phyloP scores from a whole-genome alignment of 2,797 vertebrate genomes.

The Phataginus tetradactyla region DNA sequence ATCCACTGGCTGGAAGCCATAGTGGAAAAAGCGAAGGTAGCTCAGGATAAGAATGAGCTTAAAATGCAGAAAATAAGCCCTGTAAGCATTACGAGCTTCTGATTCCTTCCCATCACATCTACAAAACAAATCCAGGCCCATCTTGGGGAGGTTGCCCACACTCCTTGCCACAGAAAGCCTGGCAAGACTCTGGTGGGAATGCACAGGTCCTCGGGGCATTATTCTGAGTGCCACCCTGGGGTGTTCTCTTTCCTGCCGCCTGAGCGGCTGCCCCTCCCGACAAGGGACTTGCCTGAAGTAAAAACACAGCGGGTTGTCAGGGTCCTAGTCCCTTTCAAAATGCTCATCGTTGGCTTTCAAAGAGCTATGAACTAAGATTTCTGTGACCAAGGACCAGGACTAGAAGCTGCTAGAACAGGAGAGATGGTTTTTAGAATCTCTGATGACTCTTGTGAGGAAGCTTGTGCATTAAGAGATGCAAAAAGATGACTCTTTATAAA shows the following conservation, averaged over 20 bases:
- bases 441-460: not conserved
- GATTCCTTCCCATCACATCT: not conserved
- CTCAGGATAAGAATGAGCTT: not conserved
- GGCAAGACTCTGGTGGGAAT: not conserved
- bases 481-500: not conserved
- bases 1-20: not conserved
- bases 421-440: not conserved
- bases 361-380: not conserved
- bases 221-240: not conserved
- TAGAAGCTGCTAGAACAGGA: not conserved
- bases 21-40: not conserved
- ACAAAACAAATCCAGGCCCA: not conserved
- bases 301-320: not conserved
- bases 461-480: not conserved
- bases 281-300: constrained; percentile 17
- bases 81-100: not conserved
- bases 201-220: not conserved
- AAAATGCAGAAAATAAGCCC: not conserved
- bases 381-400: not conserved
- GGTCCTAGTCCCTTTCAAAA: not conserved
- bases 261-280: not conserved
- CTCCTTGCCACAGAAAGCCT: not conserved
- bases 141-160: constrained; percentile 32
- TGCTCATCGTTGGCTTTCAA: not conserved
- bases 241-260: not conserved